Evolutionary conservation across 1,140 invertebrate species (phyloP).

Genomic region (Lethrus apterus): DNA sequence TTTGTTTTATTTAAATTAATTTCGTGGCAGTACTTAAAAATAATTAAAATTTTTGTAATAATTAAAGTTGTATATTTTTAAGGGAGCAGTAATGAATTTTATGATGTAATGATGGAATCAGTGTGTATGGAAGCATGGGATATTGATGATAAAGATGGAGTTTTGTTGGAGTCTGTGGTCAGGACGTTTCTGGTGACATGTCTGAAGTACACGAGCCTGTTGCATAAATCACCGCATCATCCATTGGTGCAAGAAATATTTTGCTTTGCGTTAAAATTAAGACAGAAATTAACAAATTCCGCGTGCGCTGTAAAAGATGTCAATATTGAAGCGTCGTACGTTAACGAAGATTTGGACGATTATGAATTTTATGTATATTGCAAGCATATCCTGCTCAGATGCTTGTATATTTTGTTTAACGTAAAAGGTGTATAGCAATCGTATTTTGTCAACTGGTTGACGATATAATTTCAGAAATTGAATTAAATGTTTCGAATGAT

Average conservation of each 20-base stretch:
- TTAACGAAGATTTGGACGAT: slow-evolving; percentile 10
- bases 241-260: slow-evolving; percentile 28
- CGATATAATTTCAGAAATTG: slow-evolving; percentile 13
- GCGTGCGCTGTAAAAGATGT: slow-evolving; percentile 22
- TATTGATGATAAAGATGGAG: slow-evolving; percentile 36
- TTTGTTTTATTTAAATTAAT: too few species aligned
- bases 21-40: background rate
- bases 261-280: slow-evolving; percentile 20
- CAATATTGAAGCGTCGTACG: slow-evolving; percentile 13
- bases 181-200: slow-evolving; percentile 48
- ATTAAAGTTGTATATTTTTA: background rate
- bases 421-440: slow-evolving; percentile 28
- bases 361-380: slow-evolving; percentile 20
- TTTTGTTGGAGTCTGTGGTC: slow-evolving; percentile 45
- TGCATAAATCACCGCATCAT: slow-evolving; percentile 23
- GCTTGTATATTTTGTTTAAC: slow-evolving; percentile 34
- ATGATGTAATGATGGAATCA: slow-evolving; percentile 33
- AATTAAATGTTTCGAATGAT: slow-evolving; percentile 14
- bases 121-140: slow-evolving; percentile 42
- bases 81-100: slow-evolving; percentile 25
- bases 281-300: slow-evolving; percentile 30
- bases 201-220: slow-evolving; percentile 47
- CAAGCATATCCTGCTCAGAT: slow-evolving; percentile 27
- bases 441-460: background rate
- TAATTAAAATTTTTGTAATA: slow-evolving; percentile 1